Conservation (phyloP, 2,888 invertebrate genomes). For the Cheilosia scutellata region DNA sequence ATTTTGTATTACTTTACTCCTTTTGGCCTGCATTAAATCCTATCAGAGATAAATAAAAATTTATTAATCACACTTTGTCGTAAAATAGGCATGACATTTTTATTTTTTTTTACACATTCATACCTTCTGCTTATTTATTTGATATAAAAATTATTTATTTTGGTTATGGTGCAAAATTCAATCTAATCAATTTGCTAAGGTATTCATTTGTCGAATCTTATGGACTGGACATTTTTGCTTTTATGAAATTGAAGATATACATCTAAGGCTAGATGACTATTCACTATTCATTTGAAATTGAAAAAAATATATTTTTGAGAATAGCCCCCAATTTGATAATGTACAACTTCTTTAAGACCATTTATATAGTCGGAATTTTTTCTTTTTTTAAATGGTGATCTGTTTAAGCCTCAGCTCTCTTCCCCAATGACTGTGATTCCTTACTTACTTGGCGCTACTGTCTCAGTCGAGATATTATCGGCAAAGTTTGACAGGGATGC, state of each 20-base stretch:
- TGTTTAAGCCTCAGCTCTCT: too few relatives aligned
- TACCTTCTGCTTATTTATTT: constrained; percentile 13
- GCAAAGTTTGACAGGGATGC: too few relatives aligned
- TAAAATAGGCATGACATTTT: constrained; percentile 15
- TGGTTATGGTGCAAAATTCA: constrained; percentile 62
- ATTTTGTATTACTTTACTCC: constrained; percentile 77
- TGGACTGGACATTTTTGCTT: constrained; percentile 9
- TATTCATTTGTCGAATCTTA: constrained; percentile 13
- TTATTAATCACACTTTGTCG: constrained; percentile 48
- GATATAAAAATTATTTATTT: constrained; percentile 3
- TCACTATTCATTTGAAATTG: neutral
- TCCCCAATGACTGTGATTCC: too few relatives aligned
- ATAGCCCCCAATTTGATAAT: too few relatives aligned
- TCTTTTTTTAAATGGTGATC: too few relatives aligned
- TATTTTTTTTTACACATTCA: constrained; percentile 29
- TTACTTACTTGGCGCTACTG: too few relatives aligned
- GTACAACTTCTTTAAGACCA: too few relatives aligned
- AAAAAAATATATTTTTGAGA: too few relatives aligned
- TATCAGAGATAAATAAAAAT: constrained; percentile 16
- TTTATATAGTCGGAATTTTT: too few relatives aligned
- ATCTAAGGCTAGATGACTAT: neutral
- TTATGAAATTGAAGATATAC: neutral
- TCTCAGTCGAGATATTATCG: too few relatives aligned
- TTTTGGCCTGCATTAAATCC: constrained; percentile 18
- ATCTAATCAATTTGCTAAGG: constrained; percentile 71